Evolutionary conservation across 1,140 invertebrate species (phyloP), one percentile per base, ranked within the genome.

Genomic region (Drosophila punjabiensis): DNA sequence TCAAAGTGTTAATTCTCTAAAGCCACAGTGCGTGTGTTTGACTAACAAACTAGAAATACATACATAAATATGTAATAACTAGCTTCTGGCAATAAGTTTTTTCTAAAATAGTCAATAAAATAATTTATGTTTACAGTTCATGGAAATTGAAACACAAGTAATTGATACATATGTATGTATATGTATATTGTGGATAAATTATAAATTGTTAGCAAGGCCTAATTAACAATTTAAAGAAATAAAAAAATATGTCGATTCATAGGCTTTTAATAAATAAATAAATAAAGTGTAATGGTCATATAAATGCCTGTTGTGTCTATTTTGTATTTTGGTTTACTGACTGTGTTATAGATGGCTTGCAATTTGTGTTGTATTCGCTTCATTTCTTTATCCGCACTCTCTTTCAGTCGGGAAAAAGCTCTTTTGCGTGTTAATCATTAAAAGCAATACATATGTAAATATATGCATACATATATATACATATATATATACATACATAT

Each of bases 1-100:
- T 30, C 20, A 47, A 55, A 37, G 39, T 71, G 68, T 39, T 71
- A 71, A 69, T 53, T 68, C 14, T 37, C 6, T 71, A 30, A 47
- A 68, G 67, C 50, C 50, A 68, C 64, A 71, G 37, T 68, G 65
- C 60, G 65, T 67, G 65, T 48, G 32, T 24, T 64, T 4, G 20
- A 63, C 28, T n/a, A 48, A 30, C 41, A 45, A 28, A 64, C 14
- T 35, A 33, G 56, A 33, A 64, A 64, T 18, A 14, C 5, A 13
- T 37, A 14, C 13, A 33, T 2, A 10, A 3, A 10, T 33, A 32
- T 33, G 16, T 24, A 60, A 28, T 33, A 66, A 33, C 32, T 33
- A 28, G 11, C 56, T 45, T 7, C 32, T 63, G 65, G 32, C 65
- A 67, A 20, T 33, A 30, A 65, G 18, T 33, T 43, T 33, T 8